Percentiles rank a stretch among this genome's conserved stretches.
Conservation (phyloP, 2,797 vertebrate genomes). For the Cetoscarus ocellatus region DNA sequence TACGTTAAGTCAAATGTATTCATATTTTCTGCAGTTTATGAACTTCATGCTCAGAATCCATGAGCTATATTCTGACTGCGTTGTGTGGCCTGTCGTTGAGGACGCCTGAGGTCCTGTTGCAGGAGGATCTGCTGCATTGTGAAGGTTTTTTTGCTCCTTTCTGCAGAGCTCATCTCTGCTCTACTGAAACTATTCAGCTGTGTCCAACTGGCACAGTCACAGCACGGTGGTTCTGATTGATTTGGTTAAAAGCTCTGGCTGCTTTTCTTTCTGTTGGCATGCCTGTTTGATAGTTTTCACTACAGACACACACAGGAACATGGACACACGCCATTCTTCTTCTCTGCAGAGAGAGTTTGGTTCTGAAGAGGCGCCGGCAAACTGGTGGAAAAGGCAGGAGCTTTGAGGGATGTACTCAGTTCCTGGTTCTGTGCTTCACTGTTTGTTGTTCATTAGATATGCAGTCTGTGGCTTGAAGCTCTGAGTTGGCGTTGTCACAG, state of each 20-base stretch:
- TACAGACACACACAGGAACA: conserved; percentile 4
- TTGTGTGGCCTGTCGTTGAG: conserved; percentile 26
- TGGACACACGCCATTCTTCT: conserved; percentile 33
- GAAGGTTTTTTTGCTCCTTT: conserved; percentile 33
- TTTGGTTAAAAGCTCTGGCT: conserved; percentile 60
- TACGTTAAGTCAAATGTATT: conserved; percentile 5
- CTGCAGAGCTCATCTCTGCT: conserved; percentile 17
- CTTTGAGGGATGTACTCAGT: conserved; percentile 32
- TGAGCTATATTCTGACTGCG: conserved; percentile 11
- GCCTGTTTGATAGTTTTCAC: conserved; percentile 33
- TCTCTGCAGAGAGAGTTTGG: conserved; percentile 30
- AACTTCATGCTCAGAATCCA: conserved; percentile 5
- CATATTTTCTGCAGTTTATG: conserved; percentile 1
- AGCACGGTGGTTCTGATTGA: conserved; percentile 48
- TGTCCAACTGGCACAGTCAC: conserved; percentile 44
- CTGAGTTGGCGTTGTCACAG: conserved; percentile 73
- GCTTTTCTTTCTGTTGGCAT: conserved; percentile 25
- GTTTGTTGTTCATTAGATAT: conserved; percentile 56
- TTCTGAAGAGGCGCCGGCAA: conserved; percentile 28
- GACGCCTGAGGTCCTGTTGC: conserved; percentile 29
- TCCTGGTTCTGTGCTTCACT: conserved; percentile 20
- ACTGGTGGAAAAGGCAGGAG: conserved; percentile 47
- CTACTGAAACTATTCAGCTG: conserved; percentile 35
- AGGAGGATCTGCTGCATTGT: conserved; percentile 50
- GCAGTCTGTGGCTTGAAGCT: conserved; percentile 49